Base-by-base conservation (phyloP, 2,113 vertebrate genomes). In the Paraplagusia blochii region DNA sequence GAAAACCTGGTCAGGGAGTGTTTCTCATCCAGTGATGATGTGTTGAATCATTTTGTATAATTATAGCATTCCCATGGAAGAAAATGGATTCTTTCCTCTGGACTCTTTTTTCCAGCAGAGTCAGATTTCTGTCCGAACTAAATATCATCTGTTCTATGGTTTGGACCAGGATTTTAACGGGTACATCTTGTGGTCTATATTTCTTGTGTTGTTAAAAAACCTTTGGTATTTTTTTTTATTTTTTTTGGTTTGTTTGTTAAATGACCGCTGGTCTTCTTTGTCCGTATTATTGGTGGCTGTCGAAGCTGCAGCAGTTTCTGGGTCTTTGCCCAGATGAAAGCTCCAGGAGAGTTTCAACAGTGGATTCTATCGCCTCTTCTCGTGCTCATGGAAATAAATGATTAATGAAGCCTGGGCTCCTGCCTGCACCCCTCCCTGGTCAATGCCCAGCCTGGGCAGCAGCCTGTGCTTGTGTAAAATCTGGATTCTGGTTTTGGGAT, bases 311-410 rank as follows among this genome's bases (percentile, higher is more conserved):
- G 51, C 55, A 54, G 58, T 55, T 46, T 63, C 43, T 52, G 39
- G 58, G 46, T 61, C 72, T 58, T 61, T 59, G 71, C 50, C 66
- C 57, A 75, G 70, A 29, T 49, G 61, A 67, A 69, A 63, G 61
- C 62, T 72, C 46, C 12, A 70, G 64, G 50, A 77, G 66, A 73
- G 50, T 75, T 75, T 79, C 68, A 69, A 66, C 13, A 53, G 66
- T 62, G 75, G 63, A 80, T 74, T 76, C 69, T 68, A 66, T 74
- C 72, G 65, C 61, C 67, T 66, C 55, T 19, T 59, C 75, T 80
- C 33, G 75, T 77, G 67, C 74, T 69, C 50, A 55, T 59, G 58
- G 58, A 44, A 34, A 58, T 86, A 42, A 82, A 86, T 81, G 65
- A 81, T 86, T 77, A 42, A 86, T 77, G 58, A 65, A 43, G 57